phyloP scores from a whole-genome alignment of 2,888 invertebrate genomes.

The Sicus ferrugineus region DNA sequence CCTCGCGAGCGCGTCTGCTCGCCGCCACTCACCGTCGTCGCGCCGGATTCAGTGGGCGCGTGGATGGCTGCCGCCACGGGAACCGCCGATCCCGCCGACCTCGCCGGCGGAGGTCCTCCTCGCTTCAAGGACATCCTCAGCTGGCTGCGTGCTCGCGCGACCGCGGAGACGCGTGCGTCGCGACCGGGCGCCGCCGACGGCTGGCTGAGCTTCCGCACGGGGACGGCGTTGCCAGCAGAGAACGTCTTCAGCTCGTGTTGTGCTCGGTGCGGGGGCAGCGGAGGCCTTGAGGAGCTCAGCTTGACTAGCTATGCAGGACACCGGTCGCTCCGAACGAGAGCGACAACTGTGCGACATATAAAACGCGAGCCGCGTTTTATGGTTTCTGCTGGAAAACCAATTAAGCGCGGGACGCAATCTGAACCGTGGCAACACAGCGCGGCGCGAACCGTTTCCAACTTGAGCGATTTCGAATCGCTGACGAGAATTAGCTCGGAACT shows the following conservation, averaged over 20 bases:
- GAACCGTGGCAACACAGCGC: slow-evolving; percentile 17
- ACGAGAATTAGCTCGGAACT: neutral
- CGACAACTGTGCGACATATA: slow-evolving; percentile 44
- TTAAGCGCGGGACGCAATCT: too few relatives aligned
- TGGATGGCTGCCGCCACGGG: neutral
- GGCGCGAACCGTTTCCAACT: neutral
- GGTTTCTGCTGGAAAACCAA: slow-evolving; percentile 10
- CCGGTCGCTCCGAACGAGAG: slow-evolving; percentile 33
- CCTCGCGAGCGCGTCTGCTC: too few relatives aligned
- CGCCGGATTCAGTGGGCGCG: neutral
- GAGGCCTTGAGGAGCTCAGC: slow-evolving; percentile 59
- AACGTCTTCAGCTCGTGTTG: slow-evolving; percentile 46
- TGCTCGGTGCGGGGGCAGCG: slow-evolving; percentile 51
- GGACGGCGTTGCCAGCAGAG: slow-evolving; percentile 36
- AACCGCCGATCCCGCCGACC: slow-evolving; percentile 52
- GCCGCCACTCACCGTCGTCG: slow-evolving; percentile 11
- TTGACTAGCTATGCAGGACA: slow-evolving; percentile 43
- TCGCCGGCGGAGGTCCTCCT: slow-evolving; percentile 57
- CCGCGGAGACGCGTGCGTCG: slow-evolving; percentile 49
- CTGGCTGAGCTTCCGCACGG: slow-evolving; percentile 45
- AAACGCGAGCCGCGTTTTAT: slow-evolving; percentile 15
- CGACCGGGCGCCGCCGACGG: slow-evolving; percentile 31
- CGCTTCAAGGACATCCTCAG: slow-evolving; percentile 58
- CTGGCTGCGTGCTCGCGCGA: slow-evolving; percentile 49
- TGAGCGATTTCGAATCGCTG: neutral